Percentiles rank a stretch among this genome's conserved stretches.
Evolutionary conservation across 1,140 invertebrate genomes (phyloP).

Genomic region (Babylonia areolata): DNA sequence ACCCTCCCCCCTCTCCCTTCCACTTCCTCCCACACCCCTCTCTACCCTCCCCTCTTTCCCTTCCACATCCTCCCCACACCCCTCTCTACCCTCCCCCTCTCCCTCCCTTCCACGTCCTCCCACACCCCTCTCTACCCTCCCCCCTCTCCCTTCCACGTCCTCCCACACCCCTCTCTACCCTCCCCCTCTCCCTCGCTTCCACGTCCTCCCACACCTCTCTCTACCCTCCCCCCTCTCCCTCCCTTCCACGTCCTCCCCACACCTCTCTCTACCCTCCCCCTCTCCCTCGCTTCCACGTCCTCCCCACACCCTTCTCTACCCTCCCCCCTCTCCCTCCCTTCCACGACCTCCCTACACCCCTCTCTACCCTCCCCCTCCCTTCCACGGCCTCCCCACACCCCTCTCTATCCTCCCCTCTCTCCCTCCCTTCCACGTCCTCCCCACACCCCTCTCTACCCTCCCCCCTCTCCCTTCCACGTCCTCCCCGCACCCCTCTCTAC

Average conservation of each 20-base stretch:
- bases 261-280: not conserved
- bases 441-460: not conserved
- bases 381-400: no score
- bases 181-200: no score
- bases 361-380: not conserved
- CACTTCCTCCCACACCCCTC: not conserved
- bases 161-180: no score
- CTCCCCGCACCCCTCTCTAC: not conserved
- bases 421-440: not conserved
- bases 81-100: no score
- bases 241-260: no score
- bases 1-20: not conserved
- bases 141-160: no score
- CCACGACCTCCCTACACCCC: not conserved
- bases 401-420: not conserved
- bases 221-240: not conserved
- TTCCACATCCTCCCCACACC: no score
- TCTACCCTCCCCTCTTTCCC: no score
- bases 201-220: no score
- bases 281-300: not conserved
- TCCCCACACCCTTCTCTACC: not conserved
- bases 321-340: not conserved
- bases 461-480: not conserved
- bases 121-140: no score
- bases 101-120: no score